Evolutionary conservation across 30 jellyfish, hydroid and myxozoan species (phyloP), one percentile per base, ranked within the genome.

Genomic region (Mastigias papua): DNA sequence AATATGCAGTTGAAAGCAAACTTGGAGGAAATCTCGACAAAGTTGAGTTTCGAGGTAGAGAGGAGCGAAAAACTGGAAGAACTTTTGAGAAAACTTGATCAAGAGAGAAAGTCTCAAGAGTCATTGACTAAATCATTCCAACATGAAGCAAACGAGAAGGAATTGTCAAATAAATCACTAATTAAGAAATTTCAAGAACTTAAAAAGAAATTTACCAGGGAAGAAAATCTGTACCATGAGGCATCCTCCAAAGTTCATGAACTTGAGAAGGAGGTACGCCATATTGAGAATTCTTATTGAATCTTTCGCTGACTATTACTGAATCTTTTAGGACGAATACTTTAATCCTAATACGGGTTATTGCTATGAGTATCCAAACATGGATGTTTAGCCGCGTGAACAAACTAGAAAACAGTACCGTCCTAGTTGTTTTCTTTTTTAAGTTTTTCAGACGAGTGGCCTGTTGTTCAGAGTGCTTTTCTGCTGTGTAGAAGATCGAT

Each of bases 1-100:
- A 82, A 86, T 16, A 57, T 33, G 1, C 94, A 80, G 60, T 62
- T 95, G 69, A 91, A 72, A 32, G 20, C 34, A 29, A 86, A 92
- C 15, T 66, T 95, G 84, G 81, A 73, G 27, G 96, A 90, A 46
- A 88, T 87, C 1, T 87, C 74, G 54, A 48, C 26, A 2, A 78
- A 82, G 50, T 66, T 76, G 33, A 82, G 63, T 1, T 71, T 49
- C 15, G 66, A 58, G 25, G 71, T 27, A 23, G 78, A 57, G 27
- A 80, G 68, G 68, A 66, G 31, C 27, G 87, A 68, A 16, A 92
- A 88, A 9, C 75, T 61, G 23, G 87, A 48, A 37, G 73, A 88
- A 21, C 68, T 69, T n/a, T 4, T 49, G 37, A 30, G 64, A 15
- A 66, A 63, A 37, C 80, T 46, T 7, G 33, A 25, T 48, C 23